A percentile compares a stretch with the other conserved stretches of the same genome.
Conservation (phyloP, 2,797 vertebrate species). For the Hyperoplus lanceolatus region DNA sequence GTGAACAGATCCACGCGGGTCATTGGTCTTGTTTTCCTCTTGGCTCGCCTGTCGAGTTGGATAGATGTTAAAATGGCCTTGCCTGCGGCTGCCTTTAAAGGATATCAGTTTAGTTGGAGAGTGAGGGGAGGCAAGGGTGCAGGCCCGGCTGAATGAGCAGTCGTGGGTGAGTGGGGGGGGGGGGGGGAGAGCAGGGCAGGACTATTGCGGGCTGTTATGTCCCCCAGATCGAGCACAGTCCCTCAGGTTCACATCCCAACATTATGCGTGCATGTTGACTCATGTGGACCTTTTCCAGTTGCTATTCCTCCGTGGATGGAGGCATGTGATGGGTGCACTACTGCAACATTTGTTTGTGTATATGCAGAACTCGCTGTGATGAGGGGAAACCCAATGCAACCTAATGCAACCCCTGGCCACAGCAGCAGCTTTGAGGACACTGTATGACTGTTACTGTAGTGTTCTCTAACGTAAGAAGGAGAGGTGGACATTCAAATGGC, state of each 20-base stretch:
- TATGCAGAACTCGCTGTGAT: not conserved
- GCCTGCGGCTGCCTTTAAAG: conserved; percentile 81
- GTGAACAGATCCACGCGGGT: conserved; percentile 81
- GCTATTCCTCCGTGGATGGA: conserved; percentile 39
- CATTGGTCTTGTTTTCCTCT: conserved; percentile 83
- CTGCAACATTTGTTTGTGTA: conserved; percentile 3
- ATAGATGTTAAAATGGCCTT: conserved; percentile 83
- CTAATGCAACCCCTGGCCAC: conserved; percentile 16
- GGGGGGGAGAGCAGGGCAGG: conserved; percentile 2
- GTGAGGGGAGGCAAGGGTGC: conserved; percentile 48
- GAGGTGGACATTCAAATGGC: conserved; percentile 3
- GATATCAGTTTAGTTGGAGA: conserved; percentile 79
- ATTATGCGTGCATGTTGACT: conserved; percentile 68
- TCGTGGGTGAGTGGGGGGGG: conserved; percentile 17
- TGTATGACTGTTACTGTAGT: conserved; percentile 7
- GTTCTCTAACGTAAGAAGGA: not conserved
- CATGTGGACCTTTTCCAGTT: conserved; percentile 75
- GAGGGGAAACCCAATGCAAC: not conserved
- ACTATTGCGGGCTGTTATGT: conserved; percentile 55
- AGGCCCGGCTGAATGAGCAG: conserved; percentile 62
- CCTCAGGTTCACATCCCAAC: conserved; percentile 68
- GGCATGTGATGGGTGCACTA: conserved; percentile 27
- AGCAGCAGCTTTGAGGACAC: conserved; percentile 2
- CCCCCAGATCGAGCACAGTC: conserved; percentile 75
- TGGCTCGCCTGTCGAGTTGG: conserved; percentile 84